Base-by-base conservation (phyloP, 2,797 vertebrate species). In the Diglossa cyanea region DNA sequence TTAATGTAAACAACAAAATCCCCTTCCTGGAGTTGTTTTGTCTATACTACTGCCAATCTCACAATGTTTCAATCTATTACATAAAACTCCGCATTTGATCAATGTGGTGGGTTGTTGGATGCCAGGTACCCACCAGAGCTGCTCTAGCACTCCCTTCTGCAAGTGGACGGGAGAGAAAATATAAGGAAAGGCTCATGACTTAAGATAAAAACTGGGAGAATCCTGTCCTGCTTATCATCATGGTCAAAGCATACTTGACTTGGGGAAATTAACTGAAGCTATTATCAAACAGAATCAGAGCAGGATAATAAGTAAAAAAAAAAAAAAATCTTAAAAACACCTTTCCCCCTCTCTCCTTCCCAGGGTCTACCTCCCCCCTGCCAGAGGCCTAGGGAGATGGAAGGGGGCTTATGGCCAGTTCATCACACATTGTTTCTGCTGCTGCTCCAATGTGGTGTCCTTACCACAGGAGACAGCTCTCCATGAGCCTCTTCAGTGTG, bases 351-450 rank as follows among this genome's bases (percentile, higher is more conserved):
- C 3, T 6, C 23, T 62, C 13, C 18, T 63, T 50, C 18, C 5
- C 23, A 20, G 28, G 9, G 28, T 44, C 18, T n/a, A 24, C 9
- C 5, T 37, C 3, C 7, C 4, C 8, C 3, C 4, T 14, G 4
- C 8, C 28, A 39, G 51, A 20, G 23, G 19, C 30, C 30, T n/a
- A 42, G 45, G 28, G 16, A 57, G n/a, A n/a, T 17, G 4, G 13
- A 37, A 50, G 16, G 9, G 13, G 6, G 9, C 3, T 37, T 24
- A 9, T 23, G 24, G 23, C 63, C 12, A 44, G 18, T 37, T 63
- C 10, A 55, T 78, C 42, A 17, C 12, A 55, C 1, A 4, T 25
- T 61, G 14, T 35, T 71, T 62, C 23, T 57, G 23, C 51, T 12
- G 5, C 31, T 44, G 15, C 44, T 65, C 13, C 26, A 28, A 0